Evolutionary conservation across 1,140 invertebrate species (phyloP), one percentile per base, ranked within the genome.

Genomic region (Druon quercuslanigerum): DNA sequence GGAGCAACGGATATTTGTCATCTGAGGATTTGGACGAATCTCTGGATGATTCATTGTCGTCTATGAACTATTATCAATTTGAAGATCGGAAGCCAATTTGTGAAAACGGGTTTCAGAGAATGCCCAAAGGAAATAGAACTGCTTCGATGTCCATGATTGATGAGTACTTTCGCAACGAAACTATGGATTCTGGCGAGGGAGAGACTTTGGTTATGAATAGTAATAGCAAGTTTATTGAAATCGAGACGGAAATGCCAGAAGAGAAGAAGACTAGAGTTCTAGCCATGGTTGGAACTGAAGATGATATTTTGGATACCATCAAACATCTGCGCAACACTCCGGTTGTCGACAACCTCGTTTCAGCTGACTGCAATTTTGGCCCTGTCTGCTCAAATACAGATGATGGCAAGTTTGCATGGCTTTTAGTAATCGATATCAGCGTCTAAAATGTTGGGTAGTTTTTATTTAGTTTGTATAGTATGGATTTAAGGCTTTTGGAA

Each of bases 281-380:
- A 1, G 87, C 87, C 17, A 88, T 86, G 74, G 74, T 89, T 7
- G 80, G 87, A 20, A 87, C 87, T 1, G 87, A 91, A 33, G 87
- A 87, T 8, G 84, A 89, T 25, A 86, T 89, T 72, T 60, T 89
- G 19, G 79, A 87, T 2, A 87, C 86, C 7, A 87, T 87, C 1
- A 90, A 88, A 52, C 83, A 88, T 14, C 71, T 90, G 3, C 86
- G 85, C 3, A 87, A 52, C 57, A 90, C 89, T 8, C 85, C 88
- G 0, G 86, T 90, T 4, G 51, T 90, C 57, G 87, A 89, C 14
- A 88, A 89, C 82, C 79, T 90, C 3, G 78, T 90, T 14, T 66
- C 60, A 33, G 25, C 60, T 40, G 17, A 80, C 86, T 51, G 84
- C 77, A 3, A 77, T 73, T 73, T 52, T 54, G 50, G 17, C 46